Evolutionary conservation across 2,113 vertebrate genomes (phyloP).

Genomic region (Myrmecobius fasciatus): DNA sequence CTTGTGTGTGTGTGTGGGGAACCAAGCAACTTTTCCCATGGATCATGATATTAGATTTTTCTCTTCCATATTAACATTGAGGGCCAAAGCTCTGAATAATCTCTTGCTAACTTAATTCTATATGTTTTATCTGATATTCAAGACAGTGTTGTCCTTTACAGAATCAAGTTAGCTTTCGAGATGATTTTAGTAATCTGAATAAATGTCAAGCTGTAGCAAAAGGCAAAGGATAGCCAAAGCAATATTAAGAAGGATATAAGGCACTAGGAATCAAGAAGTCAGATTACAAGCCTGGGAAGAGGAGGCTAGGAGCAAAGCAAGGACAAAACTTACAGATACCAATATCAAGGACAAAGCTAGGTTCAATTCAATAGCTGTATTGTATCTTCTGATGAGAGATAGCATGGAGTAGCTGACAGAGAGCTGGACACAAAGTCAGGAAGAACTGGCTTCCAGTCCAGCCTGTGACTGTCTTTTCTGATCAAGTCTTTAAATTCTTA

Average conservation of each 20-base stretch:
- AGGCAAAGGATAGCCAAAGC: not conserved
- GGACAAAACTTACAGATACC: not conserved
- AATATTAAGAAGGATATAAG: not conserved
- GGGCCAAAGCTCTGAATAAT: not conserved
- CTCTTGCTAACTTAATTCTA: not conserved
- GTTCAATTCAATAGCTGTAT: not conserved
- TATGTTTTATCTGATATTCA: not conserved
- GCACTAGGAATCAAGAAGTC: not conserved
- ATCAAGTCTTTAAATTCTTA: not conserved
- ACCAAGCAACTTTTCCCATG: not conserved
- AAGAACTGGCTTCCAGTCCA: not conserved
- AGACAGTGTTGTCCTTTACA: not conserved
- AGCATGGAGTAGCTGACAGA: not conserved
- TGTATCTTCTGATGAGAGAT: not conserved
- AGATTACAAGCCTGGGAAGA: not conserved
- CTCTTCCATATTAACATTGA: not conserved
- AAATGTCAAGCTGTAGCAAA: not conserved
- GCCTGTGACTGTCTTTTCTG: not conserved
- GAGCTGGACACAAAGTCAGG: not conserved
- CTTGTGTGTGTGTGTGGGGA: no score
- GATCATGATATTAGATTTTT: not conserved
- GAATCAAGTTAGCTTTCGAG: not conserved
- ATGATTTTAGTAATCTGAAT: not conserved
- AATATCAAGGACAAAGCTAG: not conserved
- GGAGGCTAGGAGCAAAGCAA: not conserved